phyloP scores from a whole-genome alignment of 2,797 vertebrate genomes.

The Anguilla marmorata region DNA sequence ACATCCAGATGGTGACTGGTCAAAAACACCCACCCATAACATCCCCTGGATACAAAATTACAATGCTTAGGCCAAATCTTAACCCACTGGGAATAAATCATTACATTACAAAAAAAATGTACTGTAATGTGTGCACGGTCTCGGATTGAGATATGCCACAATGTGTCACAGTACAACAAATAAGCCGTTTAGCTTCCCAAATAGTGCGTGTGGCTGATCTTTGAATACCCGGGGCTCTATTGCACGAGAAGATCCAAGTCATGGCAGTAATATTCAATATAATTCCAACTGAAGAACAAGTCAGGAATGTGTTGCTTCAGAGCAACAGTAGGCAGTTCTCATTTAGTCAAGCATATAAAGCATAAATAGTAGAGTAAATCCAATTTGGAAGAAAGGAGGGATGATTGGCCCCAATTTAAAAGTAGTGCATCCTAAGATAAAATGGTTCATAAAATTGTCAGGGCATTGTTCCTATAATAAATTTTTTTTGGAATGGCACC shows the following conservation, averaged over 20 bases:
- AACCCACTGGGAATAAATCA: not conserved
- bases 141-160: not conserved
- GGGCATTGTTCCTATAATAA: not conserved
- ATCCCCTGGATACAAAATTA: not conserved
- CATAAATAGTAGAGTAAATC: not conserved
- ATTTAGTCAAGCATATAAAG: slow-evolving; percentile 10
- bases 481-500: not conserved
- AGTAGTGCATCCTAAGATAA: slow-evolving; percentile 18
- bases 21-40: not conserved
- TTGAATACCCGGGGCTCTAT: slow-evolving; percentile 16
- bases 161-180: not conserved
- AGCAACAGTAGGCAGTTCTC: slow-evolving; percentile 46
- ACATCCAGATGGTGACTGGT: not conserved
- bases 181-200: not conserved
- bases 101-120: too few species aligned
- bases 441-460: not conserved
- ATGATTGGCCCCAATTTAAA: slow-evolving; percentile 27
- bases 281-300: slow-evolving; percentile 26
- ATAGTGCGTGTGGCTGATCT: not conserved
- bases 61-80: not conserved
- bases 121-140: not conserved
- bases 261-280: slow-evolving; percentile 43
- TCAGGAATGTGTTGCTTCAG: slow-evolving; percentile 38
- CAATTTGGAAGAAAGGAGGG: slow-evolving; percentile 2
- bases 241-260: slow-evolving; percentile 24